Conservation (phyloP, 2,888 invertebrate genomes). For the Stegana nigrithorax region DNA sequence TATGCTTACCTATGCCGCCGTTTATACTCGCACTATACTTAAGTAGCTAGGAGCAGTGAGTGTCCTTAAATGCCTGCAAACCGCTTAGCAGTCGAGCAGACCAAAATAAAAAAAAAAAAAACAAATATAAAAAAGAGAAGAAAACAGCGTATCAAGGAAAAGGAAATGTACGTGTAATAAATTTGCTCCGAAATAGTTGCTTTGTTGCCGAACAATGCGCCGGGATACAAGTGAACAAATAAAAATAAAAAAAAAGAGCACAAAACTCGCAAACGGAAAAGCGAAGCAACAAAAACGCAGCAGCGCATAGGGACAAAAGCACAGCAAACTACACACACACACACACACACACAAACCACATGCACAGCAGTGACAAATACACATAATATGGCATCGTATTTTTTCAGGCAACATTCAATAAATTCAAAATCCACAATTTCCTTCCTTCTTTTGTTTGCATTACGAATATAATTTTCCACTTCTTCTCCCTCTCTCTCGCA, state of each 20-base stretch:
- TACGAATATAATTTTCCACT: not conserved
- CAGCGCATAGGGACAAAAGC: not conserved
- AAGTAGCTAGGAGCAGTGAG: no score
- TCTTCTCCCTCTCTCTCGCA: not conserved
- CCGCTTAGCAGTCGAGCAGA: no score
- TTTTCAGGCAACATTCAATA: not conserved
- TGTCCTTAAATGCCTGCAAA: no score
- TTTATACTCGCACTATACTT: no score
- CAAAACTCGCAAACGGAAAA: not conserved
- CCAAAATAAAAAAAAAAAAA: no score
- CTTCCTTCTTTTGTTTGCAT: not conserved
- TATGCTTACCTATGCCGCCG: no score
- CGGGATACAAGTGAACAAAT: no score
- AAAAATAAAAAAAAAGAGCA: not conserved
- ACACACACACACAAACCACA: not conserved
- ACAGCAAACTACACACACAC: not conserved
- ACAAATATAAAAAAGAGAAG: no score
- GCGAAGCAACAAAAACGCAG: not conserved
- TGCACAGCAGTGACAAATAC: no score
- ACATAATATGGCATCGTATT: not conserved
- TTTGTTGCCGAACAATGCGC: no score
- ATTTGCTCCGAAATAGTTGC: no score
- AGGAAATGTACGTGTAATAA: not conserved
- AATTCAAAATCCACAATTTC: not conserved
- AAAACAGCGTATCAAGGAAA: no score